phyloP scores from a whole-genome alignment of 1,140 invertebrate species.

The Bombus picipes region DNA sequence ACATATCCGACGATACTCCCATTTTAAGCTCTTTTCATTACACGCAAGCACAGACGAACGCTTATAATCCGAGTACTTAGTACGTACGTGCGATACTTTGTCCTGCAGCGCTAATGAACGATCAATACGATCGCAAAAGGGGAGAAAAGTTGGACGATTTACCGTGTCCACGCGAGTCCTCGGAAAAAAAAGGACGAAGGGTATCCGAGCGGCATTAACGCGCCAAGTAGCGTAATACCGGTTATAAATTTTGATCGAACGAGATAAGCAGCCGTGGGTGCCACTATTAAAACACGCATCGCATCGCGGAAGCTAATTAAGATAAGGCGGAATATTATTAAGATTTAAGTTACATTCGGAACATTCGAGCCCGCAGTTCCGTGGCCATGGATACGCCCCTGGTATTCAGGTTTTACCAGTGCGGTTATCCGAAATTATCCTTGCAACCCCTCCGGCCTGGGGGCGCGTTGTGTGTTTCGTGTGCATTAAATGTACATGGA shows the following conservation, averaged over 20 bases:
- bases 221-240: slow-evolving; percentile 6
- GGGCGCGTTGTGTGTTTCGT: slow-evolving; percentile 51
- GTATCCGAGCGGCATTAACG: neutral
- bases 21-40: neutral
- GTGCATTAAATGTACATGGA: slow-evolving; percentile 37
- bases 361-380: neutral
- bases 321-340: slow-evolving; percentile 51
- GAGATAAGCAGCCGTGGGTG: neutral
- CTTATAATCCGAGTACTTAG: neutral
- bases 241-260: slow-evolving; percentile 41
- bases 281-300: slow-evolving; percentile 40
- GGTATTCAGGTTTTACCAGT: slow-evolving; percentile 55
- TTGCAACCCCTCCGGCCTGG: slow-evolving; percentile 51
- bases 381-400: slow-evolving; percentile 30
- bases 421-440: slow-evolving; percentile 70
- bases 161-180: neutral
- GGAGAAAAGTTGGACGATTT: neutral
- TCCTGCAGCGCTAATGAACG: neutral
- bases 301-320: slow-evolving; percentile 33
- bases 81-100: neutral
- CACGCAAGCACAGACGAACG: neutral
- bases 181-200: neutral
- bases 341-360: slow-evolving; percentile 44
- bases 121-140: neutral
- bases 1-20: neutral